A percentile compares a stretch with the other conserved stretches of the same genome.
Evolutionary conservation across 2,888 invertebrate species (phyloP).

Genomic region (Sminthurinus aureus): DNA sequence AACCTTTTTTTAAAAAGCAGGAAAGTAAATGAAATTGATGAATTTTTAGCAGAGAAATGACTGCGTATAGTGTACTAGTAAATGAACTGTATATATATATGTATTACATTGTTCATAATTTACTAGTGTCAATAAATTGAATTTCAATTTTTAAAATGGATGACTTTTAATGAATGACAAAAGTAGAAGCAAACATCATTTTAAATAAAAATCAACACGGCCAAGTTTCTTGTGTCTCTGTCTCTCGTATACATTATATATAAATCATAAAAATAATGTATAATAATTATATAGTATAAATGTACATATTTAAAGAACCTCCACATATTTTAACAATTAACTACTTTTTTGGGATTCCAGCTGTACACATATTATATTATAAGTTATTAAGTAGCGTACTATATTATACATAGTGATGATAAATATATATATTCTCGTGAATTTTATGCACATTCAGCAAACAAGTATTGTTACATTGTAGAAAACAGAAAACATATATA

Average conservation of each 20-base stretch:
- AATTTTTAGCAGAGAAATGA: neutral
- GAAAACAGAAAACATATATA: neutral
- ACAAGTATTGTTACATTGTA: neutral
- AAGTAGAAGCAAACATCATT: neutral
- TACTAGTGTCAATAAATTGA: too few species aligned
- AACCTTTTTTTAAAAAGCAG: too few species aligned
- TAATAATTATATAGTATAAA: slow-evolving; percentile 8
- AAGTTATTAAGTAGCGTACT: too few species aligned
- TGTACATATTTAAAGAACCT: neutral
- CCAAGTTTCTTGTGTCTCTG: slow-evolving; percentile 16
- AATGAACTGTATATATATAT: neutral
- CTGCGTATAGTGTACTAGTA: neutral
- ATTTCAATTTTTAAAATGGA: neutral
- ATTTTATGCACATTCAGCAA: neutral
- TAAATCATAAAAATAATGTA: neutral
- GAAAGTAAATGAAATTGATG: neutral
- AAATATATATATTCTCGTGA: neutral
- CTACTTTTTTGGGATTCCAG: neutral
- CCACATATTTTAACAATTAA: neutral
- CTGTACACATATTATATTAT: too few species aligned
- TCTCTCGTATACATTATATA: neutral
- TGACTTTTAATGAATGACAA: neutral
- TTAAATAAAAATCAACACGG: neutral
- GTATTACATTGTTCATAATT: neutral
- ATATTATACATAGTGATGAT: too few species aligned